phyloP scores from a whole-genome alignment of 2,888 invertebrate genomes.

The Thera obeliscata region DNA sequence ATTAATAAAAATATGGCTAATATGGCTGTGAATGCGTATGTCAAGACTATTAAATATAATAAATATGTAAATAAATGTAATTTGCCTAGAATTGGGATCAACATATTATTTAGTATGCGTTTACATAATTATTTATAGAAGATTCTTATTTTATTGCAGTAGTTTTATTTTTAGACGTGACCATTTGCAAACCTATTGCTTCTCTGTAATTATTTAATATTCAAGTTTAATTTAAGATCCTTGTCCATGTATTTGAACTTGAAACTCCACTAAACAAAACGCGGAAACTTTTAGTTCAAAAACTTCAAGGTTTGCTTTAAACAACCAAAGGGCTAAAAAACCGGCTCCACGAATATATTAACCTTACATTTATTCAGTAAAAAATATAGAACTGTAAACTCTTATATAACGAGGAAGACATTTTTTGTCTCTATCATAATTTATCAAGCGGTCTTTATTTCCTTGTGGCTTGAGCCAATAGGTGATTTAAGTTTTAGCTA shows the following conservation, averaged over 20 bases:
- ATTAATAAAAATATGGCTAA: too few species aligned
- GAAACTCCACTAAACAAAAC: constrained; percentile 17
- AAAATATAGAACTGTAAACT: constrained; percentile 32
- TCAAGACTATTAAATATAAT: too few species aligned
- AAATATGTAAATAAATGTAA: too few species aligned
- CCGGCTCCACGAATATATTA: constrained; percentile 40
- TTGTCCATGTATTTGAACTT: neutral
- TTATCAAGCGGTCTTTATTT: constrained; percentile 35
- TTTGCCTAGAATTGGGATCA: too few species aligned
- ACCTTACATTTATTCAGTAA: constrained; percentile 29
- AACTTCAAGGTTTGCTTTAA: constrained; percentile 46
- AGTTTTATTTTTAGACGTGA: neutral
- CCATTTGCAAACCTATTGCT: neutral
- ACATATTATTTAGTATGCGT: too few species aligned
- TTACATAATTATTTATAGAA: too few species aligned
- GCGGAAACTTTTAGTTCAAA: constrained; percentile 35
- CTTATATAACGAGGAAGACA: constrained; percentile 38
- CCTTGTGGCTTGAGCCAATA: constrained; percentile 31
- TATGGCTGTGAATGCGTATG: too few species aligned
- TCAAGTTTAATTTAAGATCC: neutral
- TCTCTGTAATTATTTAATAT: neutral
- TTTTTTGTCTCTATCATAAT: constrained; percentile 31
- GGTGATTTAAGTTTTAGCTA: constrained; percentile 14
- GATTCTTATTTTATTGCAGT: neutral
- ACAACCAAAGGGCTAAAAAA: constrained; percentile 51